Percentiles rank a stretch among this genome's conserved stretches.
Conservation (phyloP, 1,140 invertebrate species). For the Sminthurinus signatus region DNA sequence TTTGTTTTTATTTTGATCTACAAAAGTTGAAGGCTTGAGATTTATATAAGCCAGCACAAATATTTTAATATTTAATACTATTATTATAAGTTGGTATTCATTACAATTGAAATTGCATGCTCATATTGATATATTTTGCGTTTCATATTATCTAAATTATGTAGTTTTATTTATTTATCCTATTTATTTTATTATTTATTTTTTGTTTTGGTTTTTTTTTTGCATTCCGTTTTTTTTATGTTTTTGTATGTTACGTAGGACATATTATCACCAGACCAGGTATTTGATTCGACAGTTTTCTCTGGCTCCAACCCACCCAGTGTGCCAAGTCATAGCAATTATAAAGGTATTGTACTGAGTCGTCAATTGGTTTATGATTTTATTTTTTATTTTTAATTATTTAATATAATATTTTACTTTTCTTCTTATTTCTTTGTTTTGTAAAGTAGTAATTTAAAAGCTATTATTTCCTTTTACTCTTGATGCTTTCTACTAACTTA, state of each 20-base stretch:
- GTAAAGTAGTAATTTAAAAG: too few species aligned
- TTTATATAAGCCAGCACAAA: too few species aligned
- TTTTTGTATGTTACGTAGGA: constrained; percentile 28
- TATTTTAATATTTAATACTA: too few species aligned
- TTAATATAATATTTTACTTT: neutral
- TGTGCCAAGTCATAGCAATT: constrained; percentile 56
- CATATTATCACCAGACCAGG: constrained; percentile 60
- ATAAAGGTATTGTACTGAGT: constrained; percentile 34
- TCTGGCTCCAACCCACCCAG: constrained; percentile 78
- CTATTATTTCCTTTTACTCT: too few species aligned
- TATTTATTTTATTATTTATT: constrained; percentile 15
- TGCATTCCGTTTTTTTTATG: constrained; percentile 41
- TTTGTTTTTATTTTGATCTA: too few species aligned
- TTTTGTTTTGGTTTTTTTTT: constrained; percentile 43
- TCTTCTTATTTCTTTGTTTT: neutral
- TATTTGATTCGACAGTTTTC: constrained; percentile 72
- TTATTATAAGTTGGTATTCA: too few species aligned
- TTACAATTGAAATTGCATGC: too few species aligned
- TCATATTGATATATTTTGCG: too few species aligned
- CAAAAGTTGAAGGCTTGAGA: too few species aligned
- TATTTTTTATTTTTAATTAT: constrained; percentile 2
- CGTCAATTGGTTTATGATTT: constrained; percentile 14
- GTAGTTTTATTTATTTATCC: too few species aligned
- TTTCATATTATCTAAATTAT: neutral
- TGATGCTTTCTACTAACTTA: neutral